phyloP scores from a whole-genome alignment of 23 tunicate species.

The Trididemnum miniatum region DNA sequence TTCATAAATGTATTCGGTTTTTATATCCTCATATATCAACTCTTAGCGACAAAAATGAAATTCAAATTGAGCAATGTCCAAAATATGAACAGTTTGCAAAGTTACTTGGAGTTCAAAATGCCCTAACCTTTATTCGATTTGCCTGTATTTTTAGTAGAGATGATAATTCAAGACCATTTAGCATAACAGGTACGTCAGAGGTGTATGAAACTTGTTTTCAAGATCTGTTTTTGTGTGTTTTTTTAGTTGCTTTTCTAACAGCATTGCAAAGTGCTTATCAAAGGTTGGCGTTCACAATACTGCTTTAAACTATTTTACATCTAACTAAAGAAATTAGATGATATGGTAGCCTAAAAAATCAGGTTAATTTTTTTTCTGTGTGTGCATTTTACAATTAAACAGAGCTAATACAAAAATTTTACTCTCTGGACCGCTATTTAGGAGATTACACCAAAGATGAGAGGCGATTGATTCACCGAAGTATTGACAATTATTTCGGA shows the following conservation, averaged over 20 bases:
- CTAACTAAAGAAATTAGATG: too few relatives aligned
- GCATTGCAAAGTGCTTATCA: too few relatives aligned
- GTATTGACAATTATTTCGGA: constrained; percentile 38
- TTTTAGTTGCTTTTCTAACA: too few relatives aligned
- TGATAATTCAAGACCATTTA: not conserved
- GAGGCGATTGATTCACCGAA: constrained; percentile 35
- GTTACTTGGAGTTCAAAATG: not conserved
- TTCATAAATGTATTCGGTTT: constrained; percentile 43
- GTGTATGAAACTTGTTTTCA: too few relatives aligned
- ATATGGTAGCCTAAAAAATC: too few relatives aligned
- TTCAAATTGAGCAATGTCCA: not conserved
- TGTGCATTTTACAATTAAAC: not conserved
- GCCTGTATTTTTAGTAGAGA: not conserved
- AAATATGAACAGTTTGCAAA: constrained; percentile 6
- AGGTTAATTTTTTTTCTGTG: not conserved
- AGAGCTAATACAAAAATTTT: not conserved
- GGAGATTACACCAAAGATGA: not conserved
- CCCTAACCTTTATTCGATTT: not conserved
- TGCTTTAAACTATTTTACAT: too few relatives aligned
- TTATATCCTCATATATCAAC: constrained; percentile 46
- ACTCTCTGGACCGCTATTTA: not conserved
- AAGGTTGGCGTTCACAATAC: too few relatives aligned
- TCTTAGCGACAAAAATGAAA: not conserved
- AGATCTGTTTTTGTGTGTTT: too few relatives aligned
- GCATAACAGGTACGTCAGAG: constrained; percentile 4